A percentile compares a stretch with the other conserved stretches of the same genome.
phyloP scores from a whole-genome alignment of 2,797 vertebrate species.

The Lacerta viridis region DNA sequence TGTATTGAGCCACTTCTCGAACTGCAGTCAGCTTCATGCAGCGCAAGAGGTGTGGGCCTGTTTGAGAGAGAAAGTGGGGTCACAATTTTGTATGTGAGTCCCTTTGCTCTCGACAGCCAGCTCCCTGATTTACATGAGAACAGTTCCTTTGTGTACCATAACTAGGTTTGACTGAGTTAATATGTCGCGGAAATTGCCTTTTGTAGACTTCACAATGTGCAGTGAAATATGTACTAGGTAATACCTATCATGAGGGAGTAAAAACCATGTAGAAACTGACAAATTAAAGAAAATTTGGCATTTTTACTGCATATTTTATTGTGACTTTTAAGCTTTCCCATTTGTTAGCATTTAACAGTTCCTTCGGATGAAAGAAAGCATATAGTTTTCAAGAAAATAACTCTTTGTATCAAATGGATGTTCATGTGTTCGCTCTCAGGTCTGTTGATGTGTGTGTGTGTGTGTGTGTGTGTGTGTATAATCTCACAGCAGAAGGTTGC shows the following conservation, averaged over 20 bases:
- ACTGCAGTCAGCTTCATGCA: not conserved
- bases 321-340: constrained; percentile 58
- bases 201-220: constrained; percentile 49
- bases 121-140: constrained; percentile 24
- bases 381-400: constrained; percentile 58
- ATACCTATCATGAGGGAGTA: constrained; percentile 32
- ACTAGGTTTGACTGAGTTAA: constrained; percentile 34
- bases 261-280: constrained; percentile 63
- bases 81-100: not conserved
- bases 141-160: constrained; percentile 7
- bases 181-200: constrained; percentile 42
- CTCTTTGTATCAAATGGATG: constrained; percentile 29
- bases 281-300: constrained; percentile 54
- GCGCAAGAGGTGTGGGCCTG: not conserved
- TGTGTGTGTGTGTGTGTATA: constrained; percentile 35
- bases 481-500: constrained; percentile 17
- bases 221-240: constrained; percentile 49
- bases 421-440: not conserved
- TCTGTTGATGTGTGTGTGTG: constrained; percentile 39
- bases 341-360: constrained; percentile 57
- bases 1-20: not conserved
- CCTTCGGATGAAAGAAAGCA: constrained; percentile 56
- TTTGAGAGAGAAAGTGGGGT: not conserved
- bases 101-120: not conserved
- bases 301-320: constrained; percentile 55